Evolutionary conservation across 2,888 invertebrate genomes (phyloP), one percentile per base, ranked within the genome.

Genomic region (Ectemnius lituratus): DNA sequence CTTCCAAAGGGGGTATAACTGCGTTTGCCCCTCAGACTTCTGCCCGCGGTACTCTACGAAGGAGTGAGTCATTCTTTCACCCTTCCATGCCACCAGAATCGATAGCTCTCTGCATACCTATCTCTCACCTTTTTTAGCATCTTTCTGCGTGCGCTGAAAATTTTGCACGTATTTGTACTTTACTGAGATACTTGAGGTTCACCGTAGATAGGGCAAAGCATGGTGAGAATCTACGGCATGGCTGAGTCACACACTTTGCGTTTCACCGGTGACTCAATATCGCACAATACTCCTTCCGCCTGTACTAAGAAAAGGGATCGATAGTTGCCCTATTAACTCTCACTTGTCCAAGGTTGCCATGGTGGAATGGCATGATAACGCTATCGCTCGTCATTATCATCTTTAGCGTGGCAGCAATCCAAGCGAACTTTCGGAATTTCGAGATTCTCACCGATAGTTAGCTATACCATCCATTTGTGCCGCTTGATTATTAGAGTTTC

Each of bases 241-340:
- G 72, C 73, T 88, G 87, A 88, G 80, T 88, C 88, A 88, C 80
- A 67, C 58, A 68, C 47, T 75, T 80, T 66, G 70, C 67, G 71
- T 70, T 75, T 78, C 64, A 73, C 68, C 70, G 82, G 71, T 89
- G 89, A 89, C 88, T 89, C 89, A 88, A 88, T 86, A 83, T 82
- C 82, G 73, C 81, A 78, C 85, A 87, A 85, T 84, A 84, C 76
- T 78, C 74, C 75, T 78, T 69, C 60, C 65, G 52, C n/a, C 8
- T 37, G 64, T 84, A 81, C 84, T 61, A 62, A 68, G 84, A 84
- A 84, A 70, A 62, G 66, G 62, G 81, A 86, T 86, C 86, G 73
- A 86, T 86, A 79, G 67, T 78, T 75, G 80, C 71, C 75, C 82
- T 73, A 81, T 82, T 80, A 79, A 80, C 73, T 78, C 58, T 61